Evolutionary conservation across 2,888 invertebrate genomes (phyloP).

Genomic region (Heteromyza rotundicornis): DNA sequence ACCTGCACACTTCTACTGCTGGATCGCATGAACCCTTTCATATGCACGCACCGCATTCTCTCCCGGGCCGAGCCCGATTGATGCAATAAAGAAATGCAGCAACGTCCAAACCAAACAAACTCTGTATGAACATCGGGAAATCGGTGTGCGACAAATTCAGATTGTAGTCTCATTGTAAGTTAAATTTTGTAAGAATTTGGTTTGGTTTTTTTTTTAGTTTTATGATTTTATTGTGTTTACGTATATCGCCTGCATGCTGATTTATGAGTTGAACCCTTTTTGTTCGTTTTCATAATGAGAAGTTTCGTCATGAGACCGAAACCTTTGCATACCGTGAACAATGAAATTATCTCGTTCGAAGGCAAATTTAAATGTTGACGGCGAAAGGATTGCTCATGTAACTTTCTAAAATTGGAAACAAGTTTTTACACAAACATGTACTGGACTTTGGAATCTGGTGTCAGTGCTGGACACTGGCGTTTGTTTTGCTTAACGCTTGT

Average conservation of each 20-base stretch:
- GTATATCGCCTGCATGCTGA: slow-evolving; percentile 50
- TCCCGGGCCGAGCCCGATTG: too few relatives aligned
- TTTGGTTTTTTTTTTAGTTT: slow-evolving; percentile 30
- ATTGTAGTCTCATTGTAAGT: background rate
- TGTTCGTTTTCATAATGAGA: background rate
- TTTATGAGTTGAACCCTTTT: slow-evolving; percentile 39
- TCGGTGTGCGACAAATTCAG: background rate
- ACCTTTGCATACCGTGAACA: slow-evolving; percentile 17
- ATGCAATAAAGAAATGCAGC: slow-evolving; percentile 1
- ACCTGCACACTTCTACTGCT: background rate
- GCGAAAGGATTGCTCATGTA: slow-evolving; percentile 11
- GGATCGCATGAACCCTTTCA: background rate
- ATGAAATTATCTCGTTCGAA: slow-evolving; percentile 24
- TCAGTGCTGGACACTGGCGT: background rate
- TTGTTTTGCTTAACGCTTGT: slow-evolving; percentile 2
- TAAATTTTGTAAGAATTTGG: background rate
- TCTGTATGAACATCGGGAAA: background rate
- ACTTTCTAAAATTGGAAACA: slow-evolving; percentile 7
- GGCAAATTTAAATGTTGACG: slow-evolving; percentile 42
- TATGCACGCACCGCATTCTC: background rate
- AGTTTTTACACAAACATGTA: background rate
- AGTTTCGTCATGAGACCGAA: too few relatives aligned
- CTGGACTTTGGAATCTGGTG: background rate
- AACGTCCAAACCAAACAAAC: background rate
- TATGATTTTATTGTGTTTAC: slow-evolving; percentile 54